These are phyloP conservation scores for Diadema setosum DNA, from an alignment of 35 echinoderm and acorn worm genomes.

Conservation along the genomic window DNA sequence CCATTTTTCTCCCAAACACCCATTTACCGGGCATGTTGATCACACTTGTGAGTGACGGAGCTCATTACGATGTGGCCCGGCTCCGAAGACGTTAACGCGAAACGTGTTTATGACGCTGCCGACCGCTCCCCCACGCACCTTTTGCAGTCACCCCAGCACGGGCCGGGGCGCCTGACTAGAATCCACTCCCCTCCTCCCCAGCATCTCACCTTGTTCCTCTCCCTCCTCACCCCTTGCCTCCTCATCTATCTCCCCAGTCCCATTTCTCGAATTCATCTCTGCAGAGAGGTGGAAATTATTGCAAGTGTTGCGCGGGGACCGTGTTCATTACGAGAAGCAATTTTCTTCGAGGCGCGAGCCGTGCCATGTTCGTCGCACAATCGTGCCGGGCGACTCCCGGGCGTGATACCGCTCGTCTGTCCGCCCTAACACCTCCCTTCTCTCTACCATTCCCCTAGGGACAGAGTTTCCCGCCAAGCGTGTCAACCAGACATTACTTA, in stretches of 20 bases:
- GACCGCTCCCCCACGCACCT: background rate
- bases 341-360: background rate
- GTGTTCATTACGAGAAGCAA: slow-evolving; percentile 18
- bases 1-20: slow-evolving; percentile 4
- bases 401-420: background rate
- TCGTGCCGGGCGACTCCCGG: background rate
- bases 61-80: slow-evolving; percentile 2
- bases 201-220: background rate
- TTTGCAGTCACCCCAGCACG: background rate
- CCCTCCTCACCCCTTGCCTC: background rate
- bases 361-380: background rate
- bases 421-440: slow-evolving; percentile 7
- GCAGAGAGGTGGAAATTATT: background rate
- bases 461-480: background rate
- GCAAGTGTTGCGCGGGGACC: slow-evolving; percentile 8
- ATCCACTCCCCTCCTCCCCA: background rate
- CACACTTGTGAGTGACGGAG: background rate
- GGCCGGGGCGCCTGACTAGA: background rate
- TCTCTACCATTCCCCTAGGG: background rate
- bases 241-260: background rate
- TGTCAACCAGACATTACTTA: slow-evolving; percentile 20
- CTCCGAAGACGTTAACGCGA: background rate
- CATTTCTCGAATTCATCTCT: background rate
- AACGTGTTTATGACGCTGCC: background rate
- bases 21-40: background rate